Conservation (phyloP, 2,888 invertebrate genomes). For the Tenthredo livida region DNA sequence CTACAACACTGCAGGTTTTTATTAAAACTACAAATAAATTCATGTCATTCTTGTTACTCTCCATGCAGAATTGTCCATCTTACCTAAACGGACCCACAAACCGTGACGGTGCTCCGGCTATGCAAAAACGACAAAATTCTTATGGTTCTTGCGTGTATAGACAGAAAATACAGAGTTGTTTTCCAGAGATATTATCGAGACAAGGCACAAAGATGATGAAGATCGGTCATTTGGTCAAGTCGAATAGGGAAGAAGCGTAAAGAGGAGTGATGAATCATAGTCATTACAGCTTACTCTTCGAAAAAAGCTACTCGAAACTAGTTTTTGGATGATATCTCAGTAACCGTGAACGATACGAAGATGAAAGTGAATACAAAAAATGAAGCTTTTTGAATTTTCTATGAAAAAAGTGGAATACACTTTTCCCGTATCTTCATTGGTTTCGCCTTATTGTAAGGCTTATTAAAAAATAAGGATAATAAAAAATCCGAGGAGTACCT, state of each 20-base stretch:
- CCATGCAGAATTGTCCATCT: conserved; percentile 68
- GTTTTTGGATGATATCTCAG: not conserved
- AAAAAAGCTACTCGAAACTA: not conserved
- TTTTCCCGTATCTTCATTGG: conserved; percentile 16
- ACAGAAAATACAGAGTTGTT: conserved; percentile 39
- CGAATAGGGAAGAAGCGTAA: not conserved
- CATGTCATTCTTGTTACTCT: conserved; percentile 21
- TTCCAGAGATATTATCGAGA: not conserved
- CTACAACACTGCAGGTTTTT: not conserved
- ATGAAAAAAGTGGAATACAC: not conserved
- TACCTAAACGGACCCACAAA: conserved; percentile 68
- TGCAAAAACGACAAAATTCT: conserved; percentile 69
- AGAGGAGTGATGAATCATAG: not conserved
- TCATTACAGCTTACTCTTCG: not conserved
- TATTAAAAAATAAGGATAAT: no score
- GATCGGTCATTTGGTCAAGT: not conserved
- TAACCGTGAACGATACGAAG: not conserved
- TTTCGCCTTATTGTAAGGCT: not conserved
- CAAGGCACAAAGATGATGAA: conserved; percentile 45
- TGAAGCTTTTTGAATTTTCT: not conserved
- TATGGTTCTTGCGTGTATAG: conserved; percentile 46
- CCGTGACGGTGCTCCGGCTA: conserved; percentile 70
- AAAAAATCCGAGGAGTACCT: not conserved
- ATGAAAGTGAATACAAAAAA: not conserved
- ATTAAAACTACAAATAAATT: not conserved